Evolutionary conservation across 2,888 invertebrate genomes (phyloP), one percentile per base, ranked within the genome.

Genomic region (Hypolimnas misippus): DNA sequence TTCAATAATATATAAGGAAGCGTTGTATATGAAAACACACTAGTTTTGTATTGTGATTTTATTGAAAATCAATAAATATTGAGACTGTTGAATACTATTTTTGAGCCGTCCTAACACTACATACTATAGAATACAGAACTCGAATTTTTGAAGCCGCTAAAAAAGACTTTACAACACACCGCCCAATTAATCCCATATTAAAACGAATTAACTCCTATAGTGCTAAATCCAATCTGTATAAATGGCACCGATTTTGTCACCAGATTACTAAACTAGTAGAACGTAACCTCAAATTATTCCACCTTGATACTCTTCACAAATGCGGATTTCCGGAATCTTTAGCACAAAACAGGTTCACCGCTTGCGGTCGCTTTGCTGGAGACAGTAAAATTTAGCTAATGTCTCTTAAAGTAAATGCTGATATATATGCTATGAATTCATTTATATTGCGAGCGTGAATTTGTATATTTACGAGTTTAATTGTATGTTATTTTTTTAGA

Each of bases 281-380:
- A 29, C 25, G 29, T 42, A 42, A 42, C 42, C 44, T 21, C 25
- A 29, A 49, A 49, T 49, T 49, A 49, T 29, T 49, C 49, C 49
- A 29, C 49, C 29, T 49, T 49, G n/a, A n/a, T n/a, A 25, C 49
- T 29, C 25, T 49, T 49, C 29, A 29, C 29, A 14, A 16, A 29
- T n/a, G 49, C 29, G 49, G 49, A 49, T 49, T 49, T 49, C 49
- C 25, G 49, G 49, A 49, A 49, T 49, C 49, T 49, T 49, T 29
- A 49, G 25, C n/a, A 46, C 46, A 49, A 49, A 49, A 49, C 49
- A 49, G 14, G 25, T 49, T 49, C 49, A n/a, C 29, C 49, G 49
- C 49, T 14, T 49, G 49, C 7, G 49, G 49, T 49, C 6, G 49
- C 29, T 49, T 49, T 49, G 49, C 49, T 29, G 14, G 49, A 14